A percentile compares a stretch with the other conserved stretches of the same genome.
phyloP scores from a whole-genome alignment of 2,113 vertebrate genomes.

The Ptilorrhoa leucosticta region DNA sequence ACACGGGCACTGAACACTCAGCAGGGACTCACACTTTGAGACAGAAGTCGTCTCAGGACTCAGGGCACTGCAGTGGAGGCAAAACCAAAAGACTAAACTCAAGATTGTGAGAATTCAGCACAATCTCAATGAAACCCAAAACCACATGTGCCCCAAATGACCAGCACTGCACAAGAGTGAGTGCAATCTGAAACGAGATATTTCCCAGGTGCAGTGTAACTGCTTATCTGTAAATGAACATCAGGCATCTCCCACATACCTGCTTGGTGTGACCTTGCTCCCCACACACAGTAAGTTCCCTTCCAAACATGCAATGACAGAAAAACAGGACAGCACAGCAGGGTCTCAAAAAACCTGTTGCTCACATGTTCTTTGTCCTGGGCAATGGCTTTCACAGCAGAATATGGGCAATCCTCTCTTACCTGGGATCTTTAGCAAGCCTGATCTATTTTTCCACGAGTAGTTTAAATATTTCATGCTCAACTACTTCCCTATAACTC shows the following conservation, averaged over 20 bases:
- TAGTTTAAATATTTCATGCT: not conserved
- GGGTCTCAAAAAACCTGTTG: not conserved
- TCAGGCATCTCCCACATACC: not conserved
- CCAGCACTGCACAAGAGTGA: not conserved
- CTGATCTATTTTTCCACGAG: not conserved
- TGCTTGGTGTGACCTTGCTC: not conserved
- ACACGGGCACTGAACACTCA: not conserved
- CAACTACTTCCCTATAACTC: not conserved
- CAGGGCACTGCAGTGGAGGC: rapidly evolving
- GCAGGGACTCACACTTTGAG: not conserved
- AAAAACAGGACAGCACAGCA: not conserved
- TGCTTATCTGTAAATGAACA: not conserved
- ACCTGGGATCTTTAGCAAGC: not conserved
- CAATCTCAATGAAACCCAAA: not conserved
- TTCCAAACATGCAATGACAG: not conserved
- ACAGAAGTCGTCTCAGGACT: not conserved
- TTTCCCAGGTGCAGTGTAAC: not conserved
- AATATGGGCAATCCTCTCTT: not conserved
- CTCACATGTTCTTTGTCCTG: rapidly evolving
- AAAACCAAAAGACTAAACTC: not conserved
- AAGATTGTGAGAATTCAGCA: not conserved
- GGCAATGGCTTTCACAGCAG: not conserved
- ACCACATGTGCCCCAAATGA: rapidly evolving
- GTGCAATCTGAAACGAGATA: not conserved
- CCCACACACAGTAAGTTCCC: not conserved